These are phyloP conservation scores for Hypomecis atomaria DNA, from an alignment of 2,888 invertebrate species.

Conservation along the genomic window DNA sequence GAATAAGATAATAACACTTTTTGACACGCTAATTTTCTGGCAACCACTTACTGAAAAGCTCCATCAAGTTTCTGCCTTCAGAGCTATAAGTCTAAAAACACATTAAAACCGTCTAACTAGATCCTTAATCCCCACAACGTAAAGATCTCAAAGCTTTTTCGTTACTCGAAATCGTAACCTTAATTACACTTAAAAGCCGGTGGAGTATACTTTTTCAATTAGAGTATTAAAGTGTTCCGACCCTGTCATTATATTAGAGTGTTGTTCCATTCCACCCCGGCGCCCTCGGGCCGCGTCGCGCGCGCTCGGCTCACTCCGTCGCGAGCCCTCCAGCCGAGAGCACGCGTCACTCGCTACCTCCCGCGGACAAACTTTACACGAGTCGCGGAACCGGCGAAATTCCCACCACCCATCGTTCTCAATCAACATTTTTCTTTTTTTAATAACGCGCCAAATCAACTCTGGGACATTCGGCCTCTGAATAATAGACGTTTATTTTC, in stretches of 20 bases:
- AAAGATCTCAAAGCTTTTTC: slow-evolving; percentile 47
- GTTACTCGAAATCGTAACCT: slow-evolving; percentile 65
- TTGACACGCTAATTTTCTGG: not conserved
- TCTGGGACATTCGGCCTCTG: slow-evolving; percentile 37
- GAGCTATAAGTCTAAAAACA: slow-evolving; percentile 14
- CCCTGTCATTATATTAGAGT: slow-evolving; percentile 84
- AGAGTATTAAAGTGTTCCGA: slow-evolving; percentile 84
- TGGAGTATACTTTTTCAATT: slow-evolving; percentile 83
- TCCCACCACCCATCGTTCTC: slow-evolving; percentile 43
- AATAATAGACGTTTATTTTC: slow-evolving; percentile 46
- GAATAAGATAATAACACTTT: not conserved
- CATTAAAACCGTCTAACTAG: slow-evolving; percentile 22
- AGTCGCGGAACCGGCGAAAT: slow-evolving; percentile 50
- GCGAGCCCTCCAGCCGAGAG: slow-evolving; percentile 58
- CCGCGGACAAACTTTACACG: slow-evolving; percentile 76
- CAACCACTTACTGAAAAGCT: not conserved
- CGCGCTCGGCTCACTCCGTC: slow-evolving; percentile 68
- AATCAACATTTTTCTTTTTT: slow-evolving; percentile 39
- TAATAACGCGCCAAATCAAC: slow-evolving; percentile 22
- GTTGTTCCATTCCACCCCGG: slow-evolving; percentile 80
- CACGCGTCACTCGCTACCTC: slow-evolving; percentile 51
- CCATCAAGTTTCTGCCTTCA: not conserved
- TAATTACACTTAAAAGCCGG: slow-evolving; percentile 78
- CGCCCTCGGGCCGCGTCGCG: slow-evolving; percentile 54
- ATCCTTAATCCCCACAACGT: slow-evolving; percentile 34